Evolutionary conservation across 2,797 vertebrate species (phyloP), one percentile per base, ranked within the genome.

Genomic region (Picus viridis): DNA sequence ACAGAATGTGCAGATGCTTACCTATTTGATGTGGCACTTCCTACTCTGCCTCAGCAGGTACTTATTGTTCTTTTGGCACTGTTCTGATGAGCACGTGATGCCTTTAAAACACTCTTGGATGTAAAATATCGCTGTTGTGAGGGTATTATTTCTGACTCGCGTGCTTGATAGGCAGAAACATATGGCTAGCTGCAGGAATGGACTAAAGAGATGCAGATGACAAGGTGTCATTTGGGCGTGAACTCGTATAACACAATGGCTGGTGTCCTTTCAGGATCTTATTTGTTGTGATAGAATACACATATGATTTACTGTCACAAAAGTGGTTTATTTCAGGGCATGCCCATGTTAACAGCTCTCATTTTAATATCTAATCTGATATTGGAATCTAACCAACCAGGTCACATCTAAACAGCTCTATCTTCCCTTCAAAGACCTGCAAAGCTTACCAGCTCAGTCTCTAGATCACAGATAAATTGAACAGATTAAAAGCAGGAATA

Each of bases 31-130:
- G 20, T 2, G 24, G n/a, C 47, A 29, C 43, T 85, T 92, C 56
- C 51, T 47, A 5, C 70, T 87, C 63, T 86, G 36, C 75, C 82
- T 93, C 59, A 62, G 91, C 78, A 64, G 78, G 74, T 56, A 27
- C 56, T 56, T 26, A 18, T 1, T 92, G 69, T 93, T 88, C 78
- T 86, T 79, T 63, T 95, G 90, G 81, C 86, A 54, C 57, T 54
- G 68, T 69, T 89, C 63, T 89, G 32, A 49, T 41, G 59, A 89
- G 49, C 53, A 22, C 20, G 63, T 62, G 64, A 53, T 59, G 43
- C 56, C 73, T 86, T 72, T 54, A 34, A 72, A 89, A 56, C 29
- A 7, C 69, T 69, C 26, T 74, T 69, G 67, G 7, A 57, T 86
- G 18, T 45, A 69, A 53, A 78, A 34, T 63, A 16, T 29, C 67